Base-by-base conservation (phyloP, 2,113 vertebrate species). In the Pampusana beccarii region DNA sequence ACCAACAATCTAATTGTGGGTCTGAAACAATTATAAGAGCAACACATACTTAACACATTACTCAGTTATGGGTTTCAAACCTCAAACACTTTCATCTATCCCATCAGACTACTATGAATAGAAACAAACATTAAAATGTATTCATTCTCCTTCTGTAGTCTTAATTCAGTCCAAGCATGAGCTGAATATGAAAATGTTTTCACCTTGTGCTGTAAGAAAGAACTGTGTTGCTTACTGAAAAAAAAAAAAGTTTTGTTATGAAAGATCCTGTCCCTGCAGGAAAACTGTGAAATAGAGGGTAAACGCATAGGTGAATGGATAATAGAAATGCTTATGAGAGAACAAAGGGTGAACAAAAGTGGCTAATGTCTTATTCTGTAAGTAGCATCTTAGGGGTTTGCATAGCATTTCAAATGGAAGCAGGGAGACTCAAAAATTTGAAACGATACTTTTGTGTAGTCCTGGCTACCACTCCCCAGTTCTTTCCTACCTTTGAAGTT, bases 171-270 rank as follows among this genome's bases (percentile, higher is more conserved):
- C 31, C n/a, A 70, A 81, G 40, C 33, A 54, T 11, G 20, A 77
- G 26, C 8, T 80, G 67, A 80, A 86, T 73, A 91, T 29, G 62
- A 92, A 95, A 72, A 90, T 33, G 24, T 56, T 96, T 90, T 81
- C 69, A 70, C 61, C 17, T 93, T 71, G 60, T 51, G 13, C n/a
- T 84, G 3, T 40, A 51, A 16, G n/a, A 78, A 36, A 36, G 13
- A 86, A 70, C 44, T 56, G 10, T 56, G 13, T 34, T 64, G 16
- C 31, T 58, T 23, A 17, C 48, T 36, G 53, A 33, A 66, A 80
- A 80, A 54, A 33, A 66, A 80, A 80, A 54, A 24, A 61, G 44
- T 50, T 75, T 60, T 71, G 48, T n/a, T 50, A 10, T 62, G 34
- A 73, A 83, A 80, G 5, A 11, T 11, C 21, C 5, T 0, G 0